phyloP scores from a whole-genome alignment of 2,797 vertebrate genomes.

The Lepilemur ruficaudatus region DNA sequence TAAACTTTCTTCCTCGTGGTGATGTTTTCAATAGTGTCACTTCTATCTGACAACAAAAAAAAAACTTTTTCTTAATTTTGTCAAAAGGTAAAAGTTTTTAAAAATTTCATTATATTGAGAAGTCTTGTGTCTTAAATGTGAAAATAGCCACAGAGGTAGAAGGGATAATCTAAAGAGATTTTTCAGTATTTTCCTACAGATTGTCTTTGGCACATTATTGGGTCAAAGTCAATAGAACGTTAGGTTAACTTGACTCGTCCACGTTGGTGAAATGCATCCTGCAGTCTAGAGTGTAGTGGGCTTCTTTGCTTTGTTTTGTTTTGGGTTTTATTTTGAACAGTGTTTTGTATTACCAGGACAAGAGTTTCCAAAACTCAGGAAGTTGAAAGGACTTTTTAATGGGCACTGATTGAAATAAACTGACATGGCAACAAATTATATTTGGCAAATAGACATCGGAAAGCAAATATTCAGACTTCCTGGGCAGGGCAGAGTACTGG shows the following conservation, averaged over 20 bases:
- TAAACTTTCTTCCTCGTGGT: neutral
- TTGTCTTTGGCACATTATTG: neutral
- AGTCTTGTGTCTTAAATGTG: neutral
- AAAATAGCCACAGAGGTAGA: neutral
- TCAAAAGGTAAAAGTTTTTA: neutral
- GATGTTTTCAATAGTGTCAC: neutral
- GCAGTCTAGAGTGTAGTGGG: neutral
- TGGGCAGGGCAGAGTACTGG: slow-evolving; percentile 84
- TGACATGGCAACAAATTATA: slow-evolving; percentile 85
- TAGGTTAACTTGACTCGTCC: neutral
- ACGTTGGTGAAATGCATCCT: neutral
- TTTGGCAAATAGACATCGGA: slow-evolving; percentile 84
- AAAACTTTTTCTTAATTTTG: neutral
- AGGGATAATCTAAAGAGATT: neutral
- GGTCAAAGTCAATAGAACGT: neutral
- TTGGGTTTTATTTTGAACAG: slow-evolving; percentile 9
- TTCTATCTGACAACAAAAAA: neutral
- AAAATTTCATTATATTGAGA: neutral
- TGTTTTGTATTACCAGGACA: slow-evolving; percentile 68
- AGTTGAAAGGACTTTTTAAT: slow-evolving; percentile 82
- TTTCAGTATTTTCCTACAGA: neutral
- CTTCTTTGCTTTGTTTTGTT: neutral
- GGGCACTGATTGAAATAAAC: slow-evolving; percentile 85
- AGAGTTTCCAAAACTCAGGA: slow-evolving; percentile 78
- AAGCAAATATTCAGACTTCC: slow-evolving; percentile 87